Evolutionary conservation across 92 coral and sea anemone species (phyloP).

Genomic region (Micromussa lordhowensis): DNA sequence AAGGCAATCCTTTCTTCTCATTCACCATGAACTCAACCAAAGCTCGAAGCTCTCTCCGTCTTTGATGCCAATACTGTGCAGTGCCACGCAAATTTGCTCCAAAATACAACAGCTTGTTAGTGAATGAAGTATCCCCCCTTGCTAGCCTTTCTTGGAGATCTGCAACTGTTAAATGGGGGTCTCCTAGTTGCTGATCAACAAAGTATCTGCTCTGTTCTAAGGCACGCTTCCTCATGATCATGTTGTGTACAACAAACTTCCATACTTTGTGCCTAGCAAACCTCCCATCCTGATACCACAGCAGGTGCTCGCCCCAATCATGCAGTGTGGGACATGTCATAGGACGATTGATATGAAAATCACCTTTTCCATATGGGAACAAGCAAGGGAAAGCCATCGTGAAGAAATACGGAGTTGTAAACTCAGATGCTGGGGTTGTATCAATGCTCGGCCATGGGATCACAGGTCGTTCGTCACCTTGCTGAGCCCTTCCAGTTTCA

Average conservation of each 20-base stretch:
- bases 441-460: slow-evolving; percentile 55
- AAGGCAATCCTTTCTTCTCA: slow-evolving; percentile 56
- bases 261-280: slow-evolving; percentile 44
- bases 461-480: slow-evolving; percentile 31
- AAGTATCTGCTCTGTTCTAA: slow-evolving; percentile 33
- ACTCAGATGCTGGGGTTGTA: slow-evolving; percentile 40
- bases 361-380: slow-evolving; percentile 43
- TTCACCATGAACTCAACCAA: slow-evolving; percentile 60
- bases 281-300: slow-evolving; percentile 43
- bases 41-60: slow-evolving; percentile 59
- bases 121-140: slow-evolving; percentile 45
- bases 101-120: slow-evolving; percentile 39
- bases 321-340: slow-evolving; percentile 44
- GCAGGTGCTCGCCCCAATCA: slow-evolving; percentile 46
- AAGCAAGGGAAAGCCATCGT: slow-evolving; percentile 52
- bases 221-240: slow-evolving; percentile 52
- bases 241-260: slow-evolving; percentile 54
- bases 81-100: slow-evolving; percentile 42
- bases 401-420: slow-evolving; percentile 38
- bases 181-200: slow-evolving; percentile 58
- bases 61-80: slow-evolving; percentile 58
- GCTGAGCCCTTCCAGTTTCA: neutral
- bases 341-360: slow-evolving; percentile 49
- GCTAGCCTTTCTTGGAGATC: slow-evolving; percentile 44
- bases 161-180: slow-evolving; percentile 46